Percentiles rank a stretch among this genome's conserved stretches.
Evolutionary conservation across 2,113 vertebrate genomes (phyloP).

Genomic region (Brienomyrus brachyistius): DNA sequence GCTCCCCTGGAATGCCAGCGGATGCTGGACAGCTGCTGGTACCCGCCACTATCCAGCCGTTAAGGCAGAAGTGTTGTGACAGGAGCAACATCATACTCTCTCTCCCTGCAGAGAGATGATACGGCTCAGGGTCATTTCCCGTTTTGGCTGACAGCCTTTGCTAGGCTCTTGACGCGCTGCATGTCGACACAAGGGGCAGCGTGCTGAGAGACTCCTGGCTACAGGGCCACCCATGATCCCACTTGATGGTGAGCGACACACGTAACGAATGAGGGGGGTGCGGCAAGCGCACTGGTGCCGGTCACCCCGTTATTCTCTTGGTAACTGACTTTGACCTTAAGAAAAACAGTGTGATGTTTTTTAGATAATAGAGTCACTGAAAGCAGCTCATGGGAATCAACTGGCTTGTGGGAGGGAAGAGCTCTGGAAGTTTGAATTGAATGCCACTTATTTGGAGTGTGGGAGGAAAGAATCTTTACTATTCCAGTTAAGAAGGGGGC

Average conservation of each 20-base stretch:
- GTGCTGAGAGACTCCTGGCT: not conserved
- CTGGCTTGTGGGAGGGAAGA: constrained; percentile 66
- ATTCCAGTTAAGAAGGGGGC: constrained; percentile 55
- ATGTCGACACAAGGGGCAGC: not conserved
- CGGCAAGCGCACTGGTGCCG: not conserved
- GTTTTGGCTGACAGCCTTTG: not conserved
- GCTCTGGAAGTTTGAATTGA: constrained; percentile 58
- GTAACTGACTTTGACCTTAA: not conserved
- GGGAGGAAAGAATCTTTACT: constrained; percentile 74
- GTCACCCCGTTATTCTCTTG: constrained; percentile 12
- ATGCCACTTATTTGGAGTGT: constrained; percentile 75
- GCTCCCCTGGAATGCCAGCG: no score
- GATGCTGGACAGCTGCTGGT: not conserved
- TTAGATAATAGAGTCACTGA: constrained; percentile 39
- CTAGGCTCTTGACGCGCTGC: not conserved
- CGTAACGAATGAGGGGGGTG: constrained; percentile 9
- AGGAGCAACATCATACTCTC: not conserved
- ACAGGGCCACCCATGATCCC: not conserved
- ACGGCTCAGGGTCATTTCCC: not conserved
- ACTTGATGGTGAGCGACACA: not conserved
- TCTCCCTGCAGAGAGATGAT: not conserved
- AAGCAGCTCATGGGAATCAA: constrained; percentile 66
- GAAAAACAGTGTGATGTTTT: not conserved
- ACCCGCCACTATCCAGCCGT: not conserved
- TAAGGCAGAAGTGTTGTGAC: not conserved